Base-by-base conservation (phyloP, 2,888 invertebrate species). In the Coecobrya sp. region DNA sequence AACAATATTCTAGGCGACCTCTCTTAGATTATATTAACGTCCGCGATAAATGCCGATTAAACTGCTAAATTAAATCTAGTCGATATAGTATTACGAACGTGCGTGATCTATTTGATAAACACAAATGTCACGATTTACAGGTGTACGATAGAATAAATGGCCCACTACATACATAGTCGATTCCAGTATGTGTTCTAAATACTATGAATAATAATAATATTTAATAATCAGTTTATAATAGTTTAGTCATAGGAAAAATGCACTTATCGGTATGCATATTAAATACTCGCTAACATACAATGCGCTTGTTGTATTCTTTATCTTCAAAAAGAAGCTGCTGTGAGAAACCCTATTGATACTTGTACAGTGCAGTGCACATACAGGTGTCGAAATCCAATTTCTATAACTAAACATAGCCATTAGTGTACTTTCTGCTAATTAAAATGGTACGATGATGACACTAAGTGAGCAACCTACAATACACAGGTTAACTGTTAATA, bases 251-350 rank as follows among this genome's bases (percentile, higher is more conserved):
- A 84, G 42, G 73, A 73, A 84, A 85, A 85, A 86, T 86, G 86
- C 86, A 85, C 84, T 70, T 86, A 86, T 86, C 86, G 86, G 86
- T 86, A 86, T 82, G 62, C 82, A 82, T 36, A 42, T 82, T 52
- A 52, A 79, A 59, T 62, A 62, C 25, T 30, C 19, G 22, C 30
- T 82, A 82, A 82, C 59, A 52, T 81, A 82, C 82, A 82, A 82
- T 59, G 59, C 82, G 82, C 55, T 81, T 59, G 55, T 62, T 62
- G 13, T 25, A 59, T 82, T n/a, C n/a, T n/a, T 16, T 55, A 81
- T 62, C 11, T 16, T 42, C 30, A 13, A 55, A 81, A 81, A 16
- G 55, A 55, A 55, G 55, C 30, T 30, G 55, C 81, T 55, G 25
- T 52, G 11, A 30, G 27, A 45, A 81, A 55, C 30, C 55, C 16